Evolutionary conservation across 2,797 vertebrate genomes (phyloP), one percentile per base, ranked within the genome.

Genomic region (Bradypodion pumilum): DNA sequence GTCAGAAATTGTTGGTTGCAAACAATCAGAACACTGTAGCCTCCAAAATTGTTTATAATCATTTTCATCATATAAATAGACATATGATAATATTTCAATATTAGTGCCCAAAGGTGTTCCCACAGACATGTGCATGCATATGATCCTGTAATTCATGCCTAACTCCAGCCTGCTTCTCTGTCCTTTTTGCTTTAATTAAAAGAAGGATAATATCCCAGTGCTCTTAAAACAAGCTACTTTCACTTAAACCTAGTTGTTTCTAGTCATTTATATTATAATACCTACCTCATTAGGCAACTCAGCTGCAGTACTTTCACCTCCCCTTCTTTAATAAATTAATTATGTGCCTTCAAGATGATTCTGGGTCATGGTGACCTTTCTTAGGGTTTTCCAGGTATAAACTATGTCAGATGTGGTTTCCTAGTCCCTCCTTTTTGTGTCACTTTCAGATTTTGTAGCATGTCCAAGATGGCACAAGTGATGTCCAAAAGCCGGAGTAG

Each of bases 71-170:
- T 19, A 42, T 59, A 77, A 29, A 79, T 49, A 66, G 56, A 79
- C 68, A 78, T 60, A 83, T 44, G 32, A n/a, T 8, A 37, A 88
- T 0, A 3, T 76, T 86, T 79, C 86, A 35, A 40, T 80, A 49
- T 59, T 83, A 74, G 42, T 8, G 3, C 42, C 74, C 3, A 6
- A 69, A 87, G 82, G 63, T 86, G 2, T 59, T 84, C 85, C 46
- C 77, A 74, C 77, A 80, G 69, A 85, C 52, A 40, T 56, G 15
- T 66, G 29, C 83, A 70, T 85, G 77, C 68, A 80, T 68, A 46
- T 56, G 72, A 73, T 80, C 70, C 70, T 85, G n/a, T 74, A 85
- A 80, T 85, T 85, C 70, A 66, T 80, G 19, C 44, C 52, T 85
- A 85, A 83, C 46, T 59, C 44, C 37, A 80, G 12, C 27, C 44